A percentile compares a stretch with the other conserved stretches of the same genome.
Evolutionary conservation across 2,113 vertebrate genomes (phyloP).

Genomic region (Aegithalos caudatus): DNA sequence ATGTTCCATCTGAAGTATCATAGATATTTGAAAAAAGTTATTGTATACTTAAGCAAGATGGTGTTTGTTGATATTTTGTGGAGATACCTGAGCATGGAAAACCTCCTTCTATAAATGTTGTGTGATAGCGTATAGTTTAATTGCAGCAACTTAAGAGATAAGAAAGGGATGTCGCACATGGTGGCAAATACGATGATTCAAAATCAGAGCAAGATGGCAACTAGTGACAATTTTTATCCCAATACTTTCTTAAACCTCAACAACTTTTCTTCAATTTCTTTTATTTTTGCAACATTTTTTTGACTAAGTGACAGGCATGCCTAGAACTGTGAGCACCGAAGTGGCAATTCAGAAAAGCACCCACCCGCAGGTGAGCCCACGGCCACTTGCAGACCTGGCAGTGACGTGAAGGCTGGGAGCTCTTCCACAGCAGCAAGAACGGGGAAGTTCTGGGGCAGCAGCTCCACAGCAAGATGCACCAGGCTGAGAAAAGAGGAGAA

Average conservation of each 20-base stretch:
- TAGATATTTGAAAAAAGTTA: not conserved
- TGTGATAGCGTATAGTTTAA: not conserved
- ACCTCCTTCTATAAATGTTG: not conserved
- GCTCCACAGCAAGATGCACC: not conserved
- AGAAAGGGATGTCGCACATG: not conserved
- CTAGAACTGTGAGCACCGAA: not conserved
- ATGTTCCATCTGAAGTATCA: not conserved
- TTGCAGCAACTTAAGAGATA: not conserved
- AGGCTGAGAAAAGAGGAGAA: not conserved
- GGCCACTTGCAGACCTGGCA: not conserved
- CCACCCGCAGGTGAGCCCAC: accelerated
- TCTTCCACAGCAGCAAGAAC: not conserved
- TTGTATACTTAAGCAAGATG: not conserved
- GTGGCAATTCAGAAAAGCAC: not conserved
- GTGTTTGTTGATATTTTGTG: not conserved
- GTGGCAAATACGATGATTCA: not conserved
- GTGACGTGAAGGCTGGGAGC: not conserved
- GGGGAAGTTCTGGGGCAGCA: not conserved
- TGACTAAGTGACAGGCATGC: not conserved
- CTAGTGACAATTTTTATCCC: not conserved
- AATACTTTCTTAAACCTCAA: not conserved
- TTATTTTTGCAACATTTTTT: not conserved
- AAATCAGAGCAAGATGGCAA: not conserved
- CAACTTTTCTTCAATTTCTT: not conserved
- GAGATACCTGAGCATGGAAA: not conserved